Conservation (phyloP, 2,888 invertebrate species). For the Eulithis testata region DNA sequence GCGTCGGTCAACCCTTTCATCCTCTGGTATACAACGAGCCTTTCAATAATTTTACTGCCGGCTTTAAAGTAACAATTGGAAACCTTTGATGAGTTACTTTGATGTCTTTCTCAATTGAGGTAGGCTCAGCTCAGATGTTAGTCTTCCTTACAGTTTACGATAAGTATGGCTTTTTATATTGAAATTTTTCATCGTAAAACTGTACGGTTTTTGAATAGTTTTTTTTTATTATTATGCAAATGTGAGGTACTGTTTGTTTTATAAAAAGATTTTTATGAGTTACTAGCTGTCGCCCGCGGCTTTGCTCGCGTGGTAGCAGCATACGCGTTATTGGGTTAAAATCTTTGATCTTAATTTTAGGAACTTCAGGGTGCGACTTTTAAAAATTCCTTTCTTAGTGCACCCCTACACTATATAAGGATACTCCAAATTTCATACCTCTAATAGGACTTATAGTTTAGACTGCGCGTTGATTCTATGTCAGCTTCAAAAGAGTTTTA, state of each 20-base stretch:
- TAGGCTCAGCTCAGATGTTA: slow-evolving; percentile 26
- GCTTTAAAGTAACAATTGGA: slow-evolving; percentile 34
- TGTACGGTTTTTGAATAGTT: slow-evolving; percentile 17
- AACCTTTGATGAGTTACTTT: slow-evolving; percentile 36
- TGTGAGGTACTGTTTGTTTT: slow-evolving; percentile 3
- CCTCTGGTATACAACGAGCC: slow-evolving; percentile 21
- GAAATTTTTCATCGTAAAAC: slow-evolving; percentile 27
- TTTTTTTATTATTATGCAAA: slow-evolving; percentile 14
- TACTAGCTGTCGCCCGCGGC: too few relatives aligned
- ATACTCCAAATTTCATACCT: too few relatives aligned
- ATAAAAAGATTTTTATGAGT: slow-evolving; percentile 8
- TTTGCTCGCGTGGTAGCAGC: too few relatives aligned
- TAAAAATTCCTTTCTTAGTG: too few relatives aligned
- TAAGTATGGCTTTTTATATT: slow-evolving; percentile 30
- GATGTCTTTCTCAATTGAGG: slow-evolving; percentile 33
- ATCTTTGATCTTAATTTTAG: too few relatives aligned
- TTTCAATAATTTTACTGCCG: slow-evolving; percentile 29
- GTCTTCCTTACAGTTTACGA: slow-evolving; percentile 30
- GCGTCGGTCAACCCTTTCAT: slow-evolving; percentile 23
- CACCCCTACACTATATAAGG: too few relatives aligned
- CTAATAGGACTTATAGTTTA: too few relatives aligned
- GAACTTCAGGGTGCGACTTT: too few relatives aligned
- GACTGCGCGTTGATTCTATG: too few relatives aligned
- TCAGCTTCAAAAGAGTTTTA: too few relatives aligned
- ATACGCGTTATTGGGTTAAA: too few relatives aligned